Base-by-base conservation (phyloP, 2,797 vertebrate species). In the Amphiprion clarkii region DNA sequence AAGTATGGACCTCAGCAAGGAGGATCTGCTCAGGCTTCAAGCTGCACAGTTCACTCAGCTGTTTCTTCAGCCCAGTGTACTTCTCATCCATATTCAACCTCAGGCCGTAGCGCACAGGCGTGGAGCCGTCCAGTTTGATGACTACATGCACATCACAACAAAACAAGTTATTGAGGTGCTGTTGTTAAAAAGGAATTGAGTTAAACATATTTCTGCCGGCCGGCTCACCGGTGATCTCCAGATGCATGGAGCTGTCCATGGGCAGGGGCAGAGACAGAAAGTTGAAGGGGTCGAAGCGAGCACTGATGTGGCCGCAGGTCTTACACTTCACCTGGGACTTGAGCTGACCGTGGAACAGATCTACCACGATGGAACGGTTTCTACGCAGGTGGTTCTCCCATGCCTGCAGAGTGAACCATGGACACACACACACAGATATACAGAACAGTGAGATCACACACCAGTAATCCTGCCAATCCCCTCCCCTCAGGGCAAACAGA, bases 201-300 rank as follows among this genome's bases (percentile, higher is more conserved):
- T 14, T n/a, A 16, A 71, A 9, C 36, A 16, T 14, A 12, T 11
- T 21, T 51, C 23, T 13, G 11, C 5, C n/a, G 5, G 27, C 21
- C 2, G 48, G 11, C 95, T 88, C 74, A 99, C 98, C 98, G 80
- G 97, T 99, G 87, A 99, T 99, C 95, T 99, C 98, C 89, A 99
- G 93, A 81, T 99, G 98, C 98, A 99, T 99, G 84, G 97, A 99
- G 94, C 97, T 99, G 91, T 99, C 98, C 98, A 99, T 99, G 77
- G 98, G 98, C 68, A 99, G 95, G 40, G 98, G 98, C 69, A 99
- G 93, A 9, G 98, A 99, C 71, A 99, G 95, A 93, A 99, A 99
- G 95, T 99, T 99, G 87, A 99, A 99, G 70, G 98, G 98, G 87
- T 99, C 98, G 36, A 99, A 99, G 78, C 98, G 96, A 63, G 98